Evolutionary conservation across 2,888 invertebrate species (phyloP).

Genomic region (Eupithecia pulchellata): DNA sequence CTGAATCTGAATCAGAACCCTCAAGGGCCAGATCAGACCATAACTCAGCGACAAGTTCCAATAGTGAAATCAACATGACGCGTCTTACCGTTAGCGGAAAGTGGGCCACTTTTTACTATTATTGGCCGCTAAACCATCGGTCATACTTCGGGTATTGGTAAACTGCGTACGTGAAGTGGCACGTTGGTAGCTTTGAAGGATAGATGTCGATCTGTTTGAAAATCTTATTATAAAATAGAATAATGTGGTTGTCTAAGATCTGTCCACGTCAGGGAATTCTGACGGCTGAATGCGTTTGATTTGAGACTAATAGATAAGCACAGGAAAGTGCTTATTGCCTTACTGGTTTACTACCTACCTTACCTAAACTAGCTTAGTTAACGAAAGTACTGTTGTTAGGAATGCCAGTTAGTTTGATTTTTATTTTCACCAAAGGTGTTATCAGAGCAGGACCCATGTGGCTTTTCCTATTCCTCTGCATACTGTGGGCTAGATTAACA

Average conservation of each 20-base stretch:
- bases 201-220: slow-evolving; percentile 1
- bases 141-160: slow-evolving; percentile 55
- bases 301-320: background rate
- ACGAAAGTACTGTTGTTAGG: background rate
- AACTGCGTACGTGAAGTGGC: slow-evolving; percentile 43
- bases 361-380: too few relatives aligned
- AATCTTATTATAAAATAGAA: background rate
- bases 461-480: too few relatives aligned
- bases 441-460: too few relatives aligned
- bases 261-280: background rate
- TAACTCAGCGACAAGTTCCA: slow-evolving; percentile 38
- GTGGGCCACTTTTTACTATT: slow-evolving; percentile 79
- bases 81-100: slow-evolving; percentile 75
- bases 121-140: slow-evolving; percentile 67
- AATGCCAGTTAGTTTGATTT: background rate
- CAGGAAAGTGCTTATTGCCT: too few relatives aligned
- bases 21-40: slow-evolving; percentile 29
- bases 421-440: background rate
- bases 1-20: too few relatives aligned
- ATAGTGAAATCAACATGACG: slow-evolving; percentile 64
- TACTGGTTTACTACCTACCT: too few relatives aligned
- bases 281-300: background rate
- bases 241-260: background rate
- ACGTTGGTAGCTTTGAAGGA: slow-evolving; percentile 16
- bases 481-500: too few relatives aligned